phyloP scores from a whole-genome alignment of 2,888 invertebrate species.

The Caenorhabditis sp. region DNA sequence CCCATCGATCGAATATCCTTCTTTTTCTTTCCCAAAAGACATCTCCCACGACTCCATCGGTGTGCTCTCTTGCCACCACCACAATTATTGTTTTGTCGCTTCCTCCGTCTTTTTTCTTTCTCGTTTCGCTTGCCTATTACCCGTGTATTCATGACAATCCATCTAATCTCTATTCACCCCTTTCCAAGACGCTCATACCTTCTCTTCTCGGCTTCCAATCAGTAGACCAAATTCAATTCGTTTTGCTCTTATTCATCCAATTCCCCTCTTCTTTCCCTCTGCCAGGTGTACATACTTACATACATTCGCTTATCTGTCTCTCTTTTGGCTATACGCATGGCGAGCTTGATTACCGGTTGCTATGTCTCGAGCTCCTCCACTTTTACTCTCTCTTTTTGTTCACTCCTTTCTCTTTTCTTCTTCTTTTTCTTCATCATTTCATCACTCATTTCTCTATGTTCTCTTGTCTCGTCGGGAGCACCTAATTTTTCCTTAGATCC shows the following conservation, averaged over 20 bases:
- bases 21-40: conserved; percentile 11
- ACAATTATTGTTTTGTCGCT: conserved; percentile 58
- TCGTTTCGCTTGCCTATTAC: conserved; percentile 49
- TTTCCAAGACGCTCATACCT: neutral
- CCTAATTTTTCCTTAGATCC: conserved; percentile 22
- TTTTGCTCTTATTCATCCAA: conserved; percentile 61
- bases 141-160: conserved; percentile 49
- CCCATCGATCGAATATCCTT: conserved; percentile 23
- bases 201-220: conserved; percentile 46
- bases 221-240: conserved; percentile 63
- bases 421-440: conserved; percentile 35
- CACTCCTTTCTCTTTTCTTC: conserved; percentile 25
- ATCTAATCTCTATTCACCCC: conserved; percentile 60
- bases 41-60: conserved; percentile 21
- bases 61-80: conserved; percentile 24
- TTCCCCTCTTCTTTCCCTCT: neutral
- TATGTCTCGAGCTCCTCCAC: conserved; percentile 53
- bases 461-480: conserved; percentile 11
- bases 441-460: conserved; percentile 9
- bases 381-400: conserved; percentile 44
- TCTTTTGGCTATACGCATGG: conserved; percentile 53
- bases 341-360: conserved; percentile 65
- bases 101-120: conserved; percentile 6
- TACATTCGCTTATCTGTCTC: conserved; percentile 61
- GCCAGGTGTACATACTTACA: conserved; percentile 51